phyloP scores from a whole-genome alignment of 2,113 vertebrate genomes.

The Sceloporus tristichus region DNA sequence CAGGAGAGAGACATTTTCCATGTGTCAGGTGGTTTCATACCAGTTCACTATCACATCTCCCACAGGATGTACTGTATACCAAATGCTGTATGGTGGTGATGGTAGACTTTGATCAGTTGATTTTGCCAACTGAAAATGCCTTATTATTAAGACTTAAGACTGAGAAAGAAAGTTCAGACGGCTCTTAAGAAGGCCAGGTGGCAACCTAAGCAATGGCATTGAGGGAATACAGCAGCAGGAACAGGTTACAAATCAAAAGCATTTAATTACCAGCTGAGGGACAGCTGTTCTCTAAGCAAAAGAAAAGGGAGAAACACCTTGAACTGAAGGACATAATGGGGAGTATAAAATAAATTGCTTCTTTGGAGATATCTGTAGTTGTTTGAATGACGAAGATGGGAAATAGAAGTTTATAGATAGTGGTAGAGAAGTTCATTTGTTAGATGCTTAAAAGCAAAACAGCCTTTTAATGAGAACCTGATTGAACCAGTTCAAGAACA shows the following conservation, averaged over 20 bases:
- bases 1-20: no score
- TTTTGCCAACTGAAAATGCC: background rate
- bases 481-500: background rate
- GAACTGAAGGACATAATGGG: background rate
- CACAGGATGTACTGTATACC: background rate
- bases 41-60: no score
- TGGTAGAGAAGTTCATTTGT: background rate
- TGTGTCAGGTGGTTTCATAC: no score
- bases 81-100: background rate
- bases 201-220: background rate
- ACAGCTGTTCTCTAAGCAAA: background rate
- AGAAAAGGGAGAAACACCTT: background rate
- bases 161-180: background rate
- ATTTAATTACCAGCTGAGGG: slow-evolving; percentile 17
- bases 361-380: background rate
- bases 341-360: background rate
- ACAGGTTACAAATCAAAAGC: background rate
- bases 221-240: background rate
- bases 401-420: background rate
- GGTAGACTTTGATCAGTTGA: background rate
- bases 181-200: background rate
- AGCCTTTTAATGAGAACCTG: background rate
- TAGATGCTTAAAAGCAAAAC: background rate
- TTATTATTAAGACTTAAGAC: background rate
- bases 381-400: background rate